Percentiles rank a stretch among this genome's conserved stretches.
Conservation (phyloP, 2,888 invertebrate genomes). For the Torymus tubicola region DNA sequence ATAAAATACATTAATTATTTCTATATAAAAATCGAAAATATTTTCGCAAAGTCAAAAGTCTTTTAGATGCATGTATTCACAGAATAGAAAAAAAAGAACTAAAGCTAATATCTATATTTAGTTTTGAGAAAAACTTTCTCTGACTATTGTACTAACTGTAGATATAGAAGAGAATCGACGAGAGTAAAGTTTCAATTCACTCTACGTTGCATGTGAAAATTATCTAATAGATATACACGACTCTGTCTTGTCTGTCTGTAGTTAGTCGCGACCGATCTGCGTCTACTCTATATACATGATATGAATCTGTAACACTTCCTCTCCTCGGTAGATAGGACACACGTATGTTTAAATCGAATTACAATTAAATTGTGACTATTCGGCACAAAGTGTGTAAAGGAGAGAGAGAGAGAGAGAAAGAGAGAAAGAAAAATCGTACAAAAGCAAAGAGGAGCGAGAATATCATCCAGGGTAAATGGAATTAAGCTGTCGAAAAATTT, state of each 20-base stretch:
- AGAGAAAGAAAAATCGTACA: not conserved
- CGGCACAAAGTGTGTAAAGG: not conserved
- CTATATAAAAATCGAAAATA: no score
- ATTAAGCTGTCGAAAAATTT: conserved; percentile 21
- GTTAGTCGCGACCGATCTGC: not conserved
- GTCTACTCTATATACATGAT: not conserved
- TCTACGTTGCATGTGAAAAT: conserved; percentile 10
- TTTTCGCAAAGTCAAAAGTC: no score
- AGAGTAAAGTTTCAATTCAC: no score
- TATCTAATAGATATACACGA: not conserved
- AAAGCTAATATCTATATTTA: no score
- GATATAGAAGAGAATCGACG: no score
- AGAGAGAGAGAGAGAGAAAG: conserved; percentile 29
- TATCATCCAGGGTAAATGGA: not conserved
- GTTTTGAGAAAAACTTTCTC: no score
- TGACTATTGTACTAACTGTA: no score
- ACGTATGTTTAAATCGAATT: no score
- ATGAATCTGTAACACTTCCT: conserved; percentile 27
- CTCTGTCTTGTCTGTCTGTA: conserved; percentile 3
- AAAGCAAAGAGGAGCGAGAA: not conserved
- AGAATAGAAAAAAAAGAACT: no score
- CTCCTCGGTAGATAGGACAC: conserved; percentile 22
- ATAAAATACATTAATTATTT: no score
- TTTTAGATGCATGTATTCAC: no score
- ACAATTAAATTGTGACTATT: not conserved